phyloP scores from a whole-genome alignment of 2,888 invertebrate genomes.

The Noctua janthe region DNA sequence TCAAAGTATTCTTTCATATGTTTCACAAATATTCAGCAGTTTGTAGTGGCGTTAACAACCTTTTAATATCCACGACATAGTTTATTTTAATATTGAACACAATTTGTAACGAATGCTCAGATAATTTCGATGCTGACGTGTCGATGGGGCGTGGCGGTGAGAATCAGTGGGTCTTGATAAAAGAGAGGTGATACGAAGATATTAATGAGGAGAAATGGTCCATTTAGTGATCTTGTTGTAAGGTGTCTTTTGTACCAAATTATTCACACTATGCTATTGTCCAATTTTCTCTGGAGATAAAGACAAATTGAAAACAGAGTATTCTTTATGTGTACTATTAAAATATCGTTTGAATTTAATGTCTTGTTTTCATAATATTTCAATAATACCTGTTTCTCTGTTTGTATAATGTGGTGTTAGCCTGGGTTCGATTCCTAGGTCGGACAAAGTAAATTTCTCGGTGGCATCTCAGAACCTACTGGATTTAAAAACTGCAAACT shows the following conservation, averaged over 20 bases:
- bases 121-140: constrained; percentile 22
- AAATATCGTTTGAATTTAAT: background rate
- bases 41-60: constrained; percentile 33
- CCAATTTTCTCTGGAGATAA: background rate
- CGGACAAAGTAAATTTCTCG: too few relatives aligned
- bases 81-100: constrained; percentile 21
- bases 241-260: constrained; percentile 3
- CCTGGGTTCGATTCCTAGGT: too few relatives aligned
- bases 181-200: background rate
- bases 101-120: constrained; percentile 27
- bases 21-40: constrained; percentile 22
- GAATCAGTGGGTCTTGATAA: background rate
- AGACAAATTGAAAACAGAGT: background rate
- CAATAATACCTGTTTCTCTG: background rate
- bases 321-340: background rate
- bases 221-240: constrained; percentile 13
- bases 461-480: too few relatives aligned
- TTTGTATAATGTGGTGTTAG: background rate
- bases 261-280: background rate
- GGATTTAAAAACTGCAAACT: background rate
- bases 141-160: constrained; percentile 17
- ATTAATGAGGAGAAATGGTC: constrained; percentile 23
- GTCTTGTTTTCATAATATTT: background rate
- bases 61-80: constrained; percentile 40
- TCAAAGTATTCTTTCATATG: constrained; percentile 31